Evolutionary conservation across 2,888 invertebrate genomes (phyloP), one percentile per base, ranked within the genome.

Genomic region (Thecophora atra): DNA sequence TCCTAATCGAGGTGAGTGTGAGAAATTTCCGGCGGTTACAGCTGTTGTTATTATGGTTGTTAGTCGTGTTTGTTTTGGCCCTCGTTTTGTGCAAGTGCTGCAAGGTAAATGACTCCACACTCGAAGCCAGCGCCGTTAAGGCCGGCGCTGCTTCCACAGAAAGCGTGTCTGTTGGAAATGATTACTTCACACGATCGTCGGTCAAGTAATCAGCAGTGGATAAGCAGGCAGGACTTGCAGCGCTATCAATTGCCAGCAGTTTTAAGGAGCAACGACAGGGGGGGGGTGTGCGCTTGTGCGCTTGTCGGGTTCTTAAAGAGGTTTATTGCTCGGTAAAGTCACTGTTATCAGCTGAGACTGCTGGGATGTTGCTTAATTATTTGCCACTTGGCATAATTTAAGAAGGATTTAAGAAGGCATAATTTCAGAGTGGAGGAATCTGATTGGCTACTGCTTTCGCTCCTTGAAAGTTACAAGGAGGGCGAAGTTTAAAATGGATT

Each of bases 11-110:
- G 24, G 37, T 73, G 81, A 85, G 84, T 84, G 85, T 84, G 85
- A 85, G 85, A 84, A 85, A 80, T 81, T 84, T 83, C 81, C 81
- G 77, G 77, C 73, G 81, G 77, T 81, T 84, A 85, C 85, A 85
- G 84, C 85, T 85, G 85, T 81, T 80, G 79, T 81, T 84, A 37
- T 37, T 37, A 37, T 37, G 6, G 79, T 82, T 80, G 77, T 74
- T 78, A 76, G 77, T 80, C 64, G 70, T 42, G 26, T 65, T 72
- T 72, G 62, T 67, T 44, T 70, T 69, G 68, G 73, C 26, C 66
- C 42, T 68, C 70, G 70, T 56, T 68, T 72, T 47, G 24, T 24
- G 67, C 68, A 54, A 54, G 63, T 72, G 58, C 3, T 65, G 60
- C 68, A 44, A 72, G 72, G 62, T 56, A 68, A 72, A 66, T 67